Base-by-base conservation (phyloP, 2,888 invertebrate species). In the Podotricha telesiphe region DNA sequence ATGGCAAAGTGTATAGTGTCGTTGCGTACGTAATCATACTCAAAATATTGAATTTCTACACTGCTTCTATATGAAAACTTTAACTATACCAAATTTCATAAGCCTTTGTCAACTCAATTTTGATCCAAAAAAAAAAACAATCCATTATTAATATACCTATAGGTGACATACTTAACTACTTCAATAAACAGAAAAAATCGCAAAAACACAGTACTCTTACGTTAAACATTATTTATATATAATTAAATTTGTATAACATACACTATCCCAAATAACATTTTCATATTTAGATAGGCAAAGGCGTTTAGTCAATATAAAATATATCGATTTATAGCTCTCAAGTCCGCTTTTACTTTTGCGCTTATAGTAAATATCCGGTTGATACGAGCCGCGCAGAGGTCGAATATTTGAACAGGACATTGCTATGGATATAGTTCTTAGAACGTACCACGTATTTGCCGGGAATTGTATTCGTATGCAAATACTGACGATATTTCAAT, bases 321-420 rank as follows among this genome's bases (percentile, higher is more conserved):
- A 65, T 70, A 69, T 65, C 53, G 65, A 71, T 75, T 73, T 75
- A 66, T 67, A 58, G 19, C 34, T 64, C 10, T 67, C 56, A 11
- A 61, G 45, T 55, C 17, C 37, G 50, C 22, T 42, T 51, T 65
- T 65, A 19, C 65, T 62, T 67, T 59, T 66, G 56, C 59, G 64
- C 62, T 70, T 72, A 72, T 72, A 67, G 69, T 69, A 73, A 70
- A 67, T 71, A 73, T 69, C 58, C 68, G 40, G 70, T 71, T 59
- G 55, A 73, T 73, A 72, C 56, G 70, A 63, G 59, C 51, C 51
- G 59, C 28, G 70, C 51, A 67, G 65, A 73, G 73, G 72, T 70
- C 73, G 73, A 62, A 68, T 78, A 71, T 78, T 78, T 77, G 75
- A 75, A 76, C 69, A 77, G 75, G 75, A 75, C 75, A 69, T 68